A percentile compares a stretch with the other conserved stretches of the same genome.
Conservation (phyloP, 2,888 invertebrate genomes). For the Agonopterix alstromeriana region DNA sequence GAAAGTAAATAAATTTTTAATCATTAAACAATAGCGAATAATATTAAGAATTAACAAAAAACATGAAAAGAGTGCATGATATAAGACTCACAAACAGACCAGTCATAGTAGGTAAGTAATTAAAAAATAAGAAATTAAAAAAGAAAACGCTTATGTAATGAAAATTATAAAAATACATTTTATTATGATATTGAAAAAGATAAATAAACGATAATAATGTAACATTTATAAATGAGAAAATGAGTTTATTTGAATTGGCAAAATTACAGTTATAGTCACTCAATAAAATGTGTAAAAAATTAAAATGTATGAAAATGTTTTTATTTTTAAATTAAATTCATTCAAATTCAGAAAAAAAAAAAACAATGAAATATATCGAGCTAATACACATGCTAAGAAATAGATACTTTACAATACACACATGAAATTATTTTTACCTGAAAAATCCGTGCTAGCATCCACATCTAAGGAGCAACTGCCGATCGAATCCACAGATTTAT, state of each 20-base stretch:
- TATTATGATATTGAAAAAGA: conserved; percentile 19
- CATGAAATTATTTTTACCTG: conserved; percentile 74
- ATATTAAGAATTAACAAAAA: too few relatives aligned
- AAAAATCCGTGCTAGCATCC: conserved; percentile 84
- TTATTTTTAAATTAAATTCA: too few relatives aligned
- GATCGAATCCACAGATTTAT: conserved; percentile 88
- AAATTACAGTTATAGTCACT: too few relatives aligned
- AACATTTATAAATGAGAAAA: not conserved
- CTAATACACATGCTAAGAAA: conserved; percentile 21
- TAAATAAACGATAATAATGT: conserved; percentile 6
- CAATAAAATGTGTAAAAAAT: too few relatives aligned
- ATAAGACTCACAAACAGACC: too few relatives aligned
- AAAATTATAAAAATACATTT: conserved; percentile 22
- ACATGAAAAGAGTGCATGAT: too few relatives aligned
- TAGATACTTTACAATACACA: conserved; percentile 27
- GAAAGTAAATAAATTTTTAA: too few relatives aligned
- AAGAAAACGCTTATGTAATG: conserved; percentile 20
- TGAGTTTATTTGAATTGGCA: not conserved
- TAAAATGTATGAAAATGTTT: too few relatives aligned
- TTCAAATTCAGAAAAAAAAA: not conserved
- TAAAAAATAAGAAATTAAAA: too few relatives aligned
- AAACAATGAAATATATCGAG: conserved; percentile 7
- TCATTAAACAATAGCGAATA: too few relatives aligned
- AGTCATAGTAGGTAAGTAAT: too few relatives aligned
- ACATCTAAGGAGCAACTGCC: conserved; percentile 92